These are phyloP conservation scores for Pinctada fucata DNA, from an alignment of 2,888 invertebrate genomes.

Conservation along the genomic window DNA sequence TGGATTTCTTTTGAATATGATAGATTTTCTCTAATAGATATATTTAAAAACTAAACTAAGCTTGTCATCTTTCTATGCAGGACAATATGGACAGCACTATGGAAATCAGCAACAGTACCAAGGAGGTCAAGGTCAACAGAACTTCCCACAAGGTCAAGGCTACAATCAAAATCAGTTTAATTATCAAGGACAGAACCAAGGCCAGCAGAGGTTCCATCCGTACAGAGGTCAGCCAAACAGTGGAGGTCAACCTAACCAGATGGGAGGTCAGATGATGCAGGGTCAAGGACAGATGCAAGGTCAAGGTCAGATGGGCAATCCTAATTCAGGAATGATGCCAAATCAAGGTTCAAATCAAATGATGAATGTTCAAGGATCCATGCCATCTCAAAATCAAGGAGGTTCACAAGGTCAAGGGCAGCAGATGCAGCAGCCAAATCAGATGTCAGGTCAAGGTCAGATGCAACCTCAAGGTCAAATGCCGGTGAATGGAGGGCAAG, in stretches of 20 bases:
- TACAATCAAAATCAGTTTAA: constrained; percentile 53
- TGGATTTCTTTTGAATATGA: too few relatives aligned
- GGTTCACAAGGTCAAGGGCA: constrained; percentile 43
- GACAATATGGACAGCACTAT: constrained; percentile 56
- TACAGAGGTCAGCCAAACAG: constrained; percentile 37
- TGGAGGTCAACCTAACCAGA: constrained; percentile 41
- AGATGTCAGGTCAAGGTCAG: constrained; percentile 43
- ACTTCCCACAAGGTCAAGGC: constrained; percentile 56
- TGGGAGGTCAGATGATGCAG: constrained; percentile 42
- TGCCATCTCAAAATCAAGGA: constrained; percentile 45
- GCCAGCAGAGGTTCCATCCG: constrained; percentile 42
- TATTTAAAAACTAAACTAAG: too few relatives aligned
- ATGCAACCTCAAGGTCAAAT: constrained; percentile 44
- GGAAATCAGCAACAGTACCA: constrained; percentile 55
- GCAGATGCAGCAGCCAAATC: constrained; percentile 35
- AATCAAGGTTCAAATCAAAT: constrained; percentile 42
- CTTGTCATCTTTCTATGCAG: constrained; percentile 15
- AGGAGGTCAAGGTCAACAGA: constrained; percentile 50
- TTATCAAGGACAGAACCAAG: constrained; percentile 54
- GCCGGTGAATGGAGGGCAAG: constrained; percentile 20
- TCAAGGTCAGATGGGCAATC: constrained; percentile 43
- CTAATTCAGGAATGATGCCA: constrained; percentile 29
- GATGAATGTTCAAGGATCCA: constrained; percentile 34
- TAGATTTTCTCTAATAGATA: too few relatives aligned
- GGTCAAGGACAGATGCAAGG: constrained; percentile 38